Base-by-base conservation (phyloP, 2,113 vertebrate genomes). In the Halichoeres trimaculatus region DNA sequence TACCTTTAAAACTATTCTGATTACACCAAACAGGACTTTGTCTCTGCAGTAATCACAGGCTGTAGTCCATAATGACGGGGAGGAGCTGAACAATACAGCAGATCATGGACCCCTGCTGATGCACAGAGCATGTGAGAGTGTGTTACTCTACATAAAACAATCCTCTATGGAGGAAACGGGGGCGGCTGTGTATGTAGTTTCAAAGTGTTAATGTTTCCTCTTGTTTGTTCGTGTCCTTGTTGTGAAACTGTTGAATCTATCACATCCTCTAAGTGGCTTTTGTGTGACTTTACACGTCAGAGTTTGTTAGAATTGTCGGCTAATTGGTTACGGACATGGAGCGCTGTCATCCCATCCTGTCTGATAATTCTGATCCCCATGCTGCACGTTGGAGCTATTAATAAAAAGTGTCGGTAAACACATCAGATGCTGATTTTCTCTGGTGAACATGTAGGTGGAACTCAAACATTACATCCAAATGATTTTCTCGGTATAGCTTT, bases 41-140 rank as follows among this genome's bases (percentile, higher is more conserved):
- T 53, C 24, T 67, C 57, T 24, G 74, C 70, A 24, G 38, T 80
- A 87, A 85, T 85, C 75, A 85, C 72, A 70, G 69, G 61, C 36
- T 85, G 68, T 45, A 24, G 24, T 69, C 36, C 19, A 0, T 80
- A 84, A 81, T 84, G 55, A 87, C 0, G 36, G 61, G 24, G 62
- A 36, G 43, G 69, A 71, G 66, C 16, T 2, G 0, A 45, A 69
- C 78, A 69, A 83, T 63, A 51, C 65, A 72, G 16, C 30, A 19
- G 2, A 70, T 43, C 60, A 14, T 12, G 14, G 74, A 70, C 52
- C 63, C 79, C 83, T 4, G 48, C 72, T 75, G 73, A 22, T 17
- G 26, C 50, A 47, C 54, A 38, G 20, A 7, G 52, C 34, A 60
- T 30, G 30, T 30, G 52, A 34, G 19, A 26, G 19, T 20, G 60